A percentile compares a stretch with the other conserved stretches of the same genome.
phyloP scores from a whole-genome alignment of 1,140 invertebrate species.

The Nasonia giraulti region DNA sequence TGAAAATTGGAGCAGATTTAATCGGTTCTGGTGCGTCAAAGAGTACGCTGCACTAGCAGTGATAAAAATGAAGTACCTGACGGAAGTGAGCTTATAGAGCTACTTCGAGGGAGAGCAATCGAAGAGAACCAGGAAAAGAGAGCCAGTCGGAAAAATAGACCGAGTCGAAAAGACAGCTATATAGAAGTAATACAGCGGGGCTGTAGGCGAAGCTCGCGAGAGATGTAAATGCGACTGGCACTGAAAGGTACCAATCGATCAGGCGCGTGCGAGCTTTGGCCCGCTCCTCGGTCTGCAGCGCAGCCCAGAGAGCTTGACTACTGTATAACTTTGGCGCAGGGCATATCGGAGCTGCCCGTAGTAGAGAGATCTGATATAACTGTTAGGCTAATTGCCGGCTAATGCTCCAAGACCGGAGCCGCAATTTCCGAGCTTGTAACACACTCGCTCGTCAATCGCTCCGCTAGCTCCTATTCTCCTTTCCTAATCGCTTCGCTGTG shows the following conservation, averaged over 20 bases:
- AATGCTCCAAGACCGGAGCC: not conserved
- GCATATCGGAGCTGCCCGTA: not conserved
- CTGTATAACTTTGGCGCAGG: not conserved
- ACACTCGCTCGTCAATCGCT: no score
- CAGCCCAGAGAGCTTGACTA: not conserved
- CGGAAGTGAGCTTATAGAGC: no score
- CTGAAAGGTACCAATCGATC: slow-evolving; percentile 70
- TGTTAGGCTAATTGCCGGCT: not conserved
- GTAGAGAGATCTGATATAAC: slow-evolving; percentile 4
- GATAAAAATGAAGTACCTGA: no score
- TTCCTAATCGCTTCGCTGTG: no score
- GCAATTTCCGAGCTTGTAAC: no score
- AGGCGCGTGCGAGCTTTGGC: slow-evolving; percentile 3
- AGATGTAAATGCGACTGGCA: slow-evolving; percentile 48
- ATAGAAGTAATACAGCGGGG: slow-evolving; percentile 21
- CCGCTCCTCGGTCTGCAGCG: not conserved
- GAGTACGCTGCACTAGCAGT: no score
- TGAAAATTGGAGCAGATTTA: no score
- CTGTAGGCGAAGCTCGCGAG: slow-evolving; percentile 54
- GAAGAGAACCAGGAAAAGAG: not conserved
- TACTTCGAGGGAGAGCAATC: not conserved
- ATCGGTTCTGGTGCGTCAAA: no score
- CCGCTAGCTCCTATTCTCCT: no score
- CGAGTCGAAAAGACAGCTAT: no score
- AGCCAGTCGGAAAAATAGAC: no score